Evolutionary conservation across 2,888 invertebrate genomes (phyloP).

Genomic region (Salticus scenicus): DNA sequence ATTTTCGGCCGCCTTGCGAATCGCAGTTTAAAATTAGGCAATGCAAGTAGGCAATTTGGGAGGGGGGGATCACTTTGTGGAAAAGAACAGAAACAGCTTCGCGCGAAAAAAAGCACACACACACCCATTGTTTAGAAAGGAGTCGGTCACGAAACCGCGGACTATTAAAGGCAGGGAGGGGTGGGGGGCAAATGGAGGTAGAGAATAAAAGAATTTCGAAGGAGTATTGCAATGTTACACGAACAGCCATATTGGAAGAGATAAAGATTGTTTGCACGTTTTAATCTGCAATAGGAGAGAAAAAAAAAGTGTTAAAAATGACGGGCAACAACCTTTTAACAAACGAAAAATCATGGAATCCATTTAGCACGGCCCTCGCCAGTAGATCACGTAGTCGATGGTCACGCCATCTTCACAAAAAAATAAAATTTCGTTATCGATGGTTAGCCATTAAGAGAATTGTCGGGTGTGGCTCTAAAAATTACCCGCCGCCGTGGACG

Average conservation of each 20-base stretch:
- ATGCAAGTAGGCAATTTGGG: background rate
- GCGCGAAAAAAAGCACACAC: background rate
- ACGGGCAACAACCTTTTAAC: constrained; percentile 68
- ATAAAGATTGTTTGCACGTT: constrained; percentile 68
- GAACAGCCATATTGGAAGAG: constrained; percentile 52
- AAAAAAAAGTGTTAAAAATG: constrained; percentile 50
- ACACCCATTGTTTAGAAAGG: constrained; percentile 62
- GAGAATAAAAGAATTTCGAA: constrained; percentile 9
- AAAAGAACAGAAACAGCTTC: background rate
- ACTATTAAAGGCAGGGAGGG: constrained; percentile 31
- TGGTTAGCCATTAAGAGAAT: constrained; percentile 17
- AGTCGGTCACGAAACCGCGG: constrained; percentile 47
- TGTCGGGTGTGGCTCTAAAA: constrained; percentile 9
- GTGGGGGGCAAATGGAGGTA: too few relatives aligned
- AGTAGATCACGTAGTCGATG: constrained; percentile 58
- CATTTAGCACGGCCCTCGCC: constrained; percentile 36
- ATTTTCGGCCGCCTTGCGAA: constrained; percentile 30
- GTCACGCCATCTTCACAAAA: constrained; percentile 29
- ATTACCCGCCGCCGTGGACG: constrained; percentile 13
- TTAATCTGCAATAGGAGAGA: constrained; percentile 51
- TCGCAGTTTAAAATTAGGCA: constrained; percentile 20
- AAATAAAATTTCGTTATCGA: constrained; percentile 11
- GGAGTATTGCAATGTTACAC: constrained; percentile 1
- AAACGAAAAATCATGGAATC: constrained; percentile 63
- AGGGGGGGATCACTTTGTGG: background rate